These are phyloP conservation scores for Tenualosa thibaudeaui DNA, from an alignment of 2,797 vertebrate species.

Conservation along the genomic window DNA sequence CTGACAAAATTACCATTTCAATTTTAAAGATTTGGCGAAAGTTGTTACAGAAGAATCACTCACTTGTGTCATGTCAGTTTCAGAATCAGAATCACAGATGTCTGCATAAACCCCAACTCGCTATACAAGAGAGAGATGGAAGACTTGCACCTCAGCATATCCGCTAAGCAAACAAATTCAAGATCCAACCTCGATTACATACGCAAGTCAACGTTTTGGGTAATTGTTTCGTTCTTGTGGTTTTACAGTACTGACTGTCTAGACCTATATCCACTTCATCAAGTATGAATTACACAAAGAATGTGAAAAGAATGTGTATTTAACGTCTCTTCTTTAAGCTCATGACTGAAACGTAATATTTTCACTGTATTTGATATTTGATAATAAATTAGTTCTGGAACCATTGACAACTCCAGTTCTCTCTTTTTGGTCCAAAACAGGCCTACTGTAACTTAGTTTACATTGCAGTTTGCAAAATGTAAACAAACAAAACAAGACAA, in stretches of 20 bases:
- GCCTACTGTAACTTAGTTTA: neutral
- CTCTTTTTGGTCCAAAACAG: neutral
- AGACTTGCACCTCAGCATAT: neutral
- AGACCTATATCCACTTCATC: neutral
- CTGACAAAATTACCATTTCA: neutral
- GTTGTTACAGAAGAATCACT: neutral
- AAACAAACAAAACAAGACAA: neutral
- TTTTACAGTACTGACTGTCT: constrained; percentile 10
- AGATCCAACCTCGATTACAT: neutral
- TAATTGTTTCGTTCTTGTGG: constrained; percentile 9
- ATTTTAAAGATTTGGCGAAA: neutral
- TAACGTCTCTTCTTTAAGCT: constrained; percentile 31
- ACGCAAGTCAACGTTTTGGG: neutral
- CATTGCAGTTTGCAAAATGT: neutral
- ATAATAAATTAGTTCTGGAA: constrained; percentile 62
- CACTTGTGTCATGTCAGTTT: neutral
- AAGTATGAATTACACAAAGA: constrained; percentile 33
- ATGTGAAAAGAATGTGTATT: constrained; percentile 45
- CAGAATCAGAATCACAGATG: neutral
- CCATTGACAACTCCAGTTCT: constrained; percentile 28
- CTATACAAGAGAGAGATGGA: neutral
- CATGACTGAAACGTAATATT: constrained; percentile 41
- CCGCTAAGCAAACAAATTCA: neutral
- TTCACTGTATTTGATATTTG: constrained; percentile 62
- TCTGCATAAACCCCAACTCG: neutral